A percentile compares a stretch with the other conserved stretches of the same genome.
Evolutionary conservation across 2,888 invertebrate species (phyloP).

Genomic region (Gymnosoma rotundatum): DNA sequence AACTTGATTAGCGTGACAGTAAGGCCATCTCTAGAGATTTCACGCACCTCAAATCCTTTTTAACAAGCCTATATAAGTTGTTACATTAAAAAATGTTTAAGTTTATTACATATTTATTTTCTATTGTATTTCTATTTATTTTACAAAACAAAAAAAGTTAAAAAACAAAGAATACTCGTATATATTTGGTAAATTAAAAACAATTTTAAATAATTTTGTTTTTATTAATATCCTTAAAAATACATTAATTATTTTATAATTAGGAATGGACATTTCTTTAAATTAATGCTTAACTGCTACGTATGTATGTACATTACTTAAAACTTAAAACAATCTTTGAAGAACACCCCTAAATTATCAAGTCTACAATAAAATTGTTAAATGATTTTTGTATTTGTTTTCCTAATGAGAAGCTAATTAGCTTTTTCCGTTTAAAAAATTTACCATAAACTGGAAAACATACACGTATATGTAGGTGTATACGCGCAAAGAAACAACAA

Average conservation of each 20-base stretch:
- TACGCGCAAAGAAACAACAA: conserved; percentile 43
- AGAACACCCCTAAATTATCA: conserved; percentile 24
- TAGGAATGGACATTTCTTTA: no score
- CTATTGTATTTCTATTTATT: no score
- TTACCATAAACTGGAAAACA: conserved; percentile 16
- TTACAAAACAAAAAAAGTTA: neutral
- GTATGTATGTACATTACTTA: neutral
- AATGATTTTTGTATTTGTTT: conserved; percentile 42
- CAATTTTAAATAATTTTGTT: no score
- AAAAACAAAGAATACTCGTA: neutral
- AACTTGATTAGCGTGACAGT: no score
- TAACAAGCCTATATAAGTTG: no score
- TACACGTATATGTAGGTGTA: neutral
- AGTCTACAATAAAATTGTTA: conserved; percentile 22
- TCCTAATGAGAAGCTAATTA: conserved; percentile 67
- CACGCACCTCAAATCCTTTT: no score
- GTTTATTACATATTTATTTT: no score
- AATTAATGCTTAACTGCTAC: no score
- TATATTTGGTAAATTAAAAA: neutral
- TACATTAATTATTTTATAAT: no score
- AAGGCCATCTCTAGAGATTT: no score
- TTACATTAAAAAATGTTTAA: no score
- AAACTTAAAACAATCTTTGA: conserved; percentile 7
- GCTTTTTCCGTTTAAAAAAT: conserved; percentile 65
- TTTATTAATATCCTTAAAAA: no score